Percentiles rank a stretch among this genome's conserved stretches.
Conservation (phyloP, 1,140 invertebrate genomes). For the Ips nitidus region DNA sequence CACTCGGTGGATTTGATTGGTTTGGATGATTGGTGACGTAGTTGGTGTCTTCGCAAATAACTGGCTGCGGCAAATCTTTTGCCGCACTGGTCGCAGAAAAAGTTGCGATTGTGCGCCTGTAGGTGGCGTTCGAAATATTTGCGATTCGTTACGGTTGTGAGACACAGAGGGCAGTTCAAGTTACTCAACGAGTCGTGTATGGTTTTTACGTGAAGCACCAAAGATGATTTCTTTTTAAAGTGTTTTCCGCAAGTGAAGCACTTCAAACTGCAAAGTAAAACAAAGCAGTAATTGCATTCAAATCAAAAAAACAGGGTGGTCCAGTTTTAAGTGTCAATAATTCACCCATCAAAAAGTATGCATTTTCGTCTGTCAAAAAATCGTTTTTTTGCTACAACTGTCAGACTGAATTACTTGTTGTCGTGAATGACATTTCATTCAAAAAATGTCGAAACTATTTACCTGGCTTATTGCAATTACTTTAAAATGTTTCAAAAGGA, state of each 20-base stretch:
- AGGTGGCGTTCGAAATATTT: constrained; percentile 66
- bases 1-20: constrained; percentile 58
- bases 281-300: no score
- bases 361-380: no score
- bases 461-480: no score
- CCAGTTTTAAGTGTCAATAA: no score
- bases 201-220: constrained; percentile 63
- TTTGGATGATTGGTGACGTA: constrained; percentile 50
- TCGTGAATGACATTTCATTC: no score
- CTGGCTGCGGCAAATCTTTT: constrained; percentile 24
- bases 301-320: no score
- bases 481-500: no score
- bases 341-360: no score
- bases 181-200: constrained; percentile 54
- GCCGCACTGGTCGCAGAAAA: constrained; percentile 26
- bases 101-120: constrained; percentile 61
- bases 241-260: constrained; percentile 55
- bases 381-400: no score
- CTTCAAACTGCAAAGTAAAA: constrained; percentile 42
- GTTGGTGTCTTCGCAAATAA: constrained; percentile 27
- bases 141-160: constrained; percentile 66
- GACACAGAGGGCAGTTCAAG: constrained; percentile 46
- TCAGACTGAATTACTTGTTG: no score
- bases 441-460: no score
- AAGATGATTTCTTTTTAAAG: constrained; percentile 65